A percentile compares a stretch with the other conserved stretches of the same genome.
Conservation (phyloP, 1,140 invertebrate species). For the Apis mellifera region Amel_HAv3.1 CM009934.2:8436001-8436500, state of each 20-base stretch:
- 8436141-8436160: background rate
- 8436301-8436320: background rate
- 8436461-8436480: background rate
- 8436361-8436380: background rate
- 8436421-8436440: background rate
- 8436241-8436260: background rate
- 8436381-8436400: background rate
- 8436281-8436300: background rate
- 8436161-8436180: background rate
- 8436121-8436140: background rate
- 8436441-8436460: background rate
- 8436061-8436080: background rate
- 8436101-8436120: background rate
- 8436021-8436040: background rate
- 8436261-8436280: background rate
- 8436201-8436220: background rate
- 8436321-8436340: background rate
- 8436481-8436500: background rate
- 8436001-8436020: conserved; percentile 5
- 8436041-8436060: too few relatives aligned
- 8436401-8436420: background rate
- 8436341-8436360: background rate
- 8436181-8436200: background rate
- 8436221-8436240: background rate
- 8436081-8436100: conserved; percentile 16